Evolutionary conservation across 1,140 invertebrate species (phyloP), one percentile per base, ranked within the genome.

Genomic region (Alviniconcha marisindica): DNA sequence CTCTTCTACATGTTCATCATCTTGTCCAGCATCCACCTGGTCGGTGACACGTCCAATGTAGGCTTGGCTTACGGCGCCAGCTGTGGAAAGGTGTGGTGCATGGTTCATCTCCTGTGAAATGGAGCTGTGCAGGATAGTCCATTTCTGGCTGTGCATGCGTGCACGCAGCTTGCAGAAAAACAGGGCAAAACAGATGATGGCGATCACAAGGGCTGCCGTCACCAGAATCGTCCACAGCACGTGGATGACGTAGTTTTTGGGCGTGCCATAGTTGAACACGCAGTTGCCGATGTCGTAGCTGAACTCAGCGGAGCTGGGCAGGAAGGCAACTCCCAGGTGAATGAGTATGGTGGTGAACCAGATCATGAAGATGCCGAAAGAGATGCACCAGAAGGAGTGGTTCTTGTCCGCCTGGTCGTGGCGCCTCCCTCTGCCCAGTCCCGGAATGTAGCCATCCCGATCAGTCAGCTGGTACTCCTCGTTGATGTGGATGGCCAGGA

Each of bases 321-420:
- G 83, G 93, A 98, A 97, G 5, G 97, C 98, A 2, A 97, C 97
- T 7, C 97, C 97, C 85, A 98, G 94, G 93, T 98, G 97, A 90
- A 98, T 97, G 15, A 97, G 97, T 88, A 98, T 90, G 81, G 92
- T 94, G 21, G 93, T 93, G 93, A 97, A 97, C 97, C 97, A 98
- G 89, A 97, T 97, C 96, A 98, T 98, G 93, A 97, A 97, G 40
- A 97, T 96, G 21, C 97, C 97, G 93, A 98, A 98, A 36, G 97
- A 94, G 10, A 98, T 96, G 92, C 97, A 98, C 95, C 66, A 97
- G 94, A 77, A 87, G 79, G 90, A 82, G 82, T 71, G 81, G 28
- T 48, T 86, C 77, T 42, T n/a, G 51, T 60, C 77, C 48, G 42
- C 36, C 31, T 33, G 51, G n/a, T 63, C 4, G 31, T 1, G 15